A percentile compares a stretch with the other conserved stretches of the same genome.
Conservation (phyloP, 2,888 invertebrate species). For the Dichetophora obliterata region DNA sequence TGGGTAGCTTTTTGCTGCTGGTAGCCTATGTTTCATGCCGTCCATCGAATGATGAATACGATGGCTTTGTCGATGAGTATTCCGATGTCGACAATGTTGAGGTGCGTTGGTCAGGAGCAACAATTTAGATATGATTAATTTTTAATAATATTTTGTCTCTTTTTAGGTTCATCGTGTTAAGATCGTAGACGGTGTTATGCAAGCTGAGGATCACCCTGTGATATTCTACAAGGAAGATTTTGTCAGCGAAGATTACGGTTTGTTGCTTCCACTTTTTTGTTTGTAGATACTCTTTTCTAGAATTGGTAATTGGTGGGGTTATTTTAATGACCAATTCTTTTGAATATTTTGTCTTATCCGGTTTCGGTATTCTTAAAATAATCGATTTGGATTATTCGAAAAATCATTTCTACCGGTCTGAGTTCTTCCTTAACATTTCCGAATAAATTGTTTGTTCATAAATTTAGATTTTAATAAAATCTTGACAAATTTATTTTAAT, state of each 20-base stretch:
- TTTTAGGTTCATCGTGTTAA: constrained; percentile 59
- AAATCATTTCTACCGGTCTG: too few relatives aligned
- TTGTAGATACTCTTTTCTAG: background rate
- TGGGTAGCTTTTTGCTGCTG: constrained; percentile 41
- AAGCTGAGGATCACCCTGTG: constrained; percentile 61
- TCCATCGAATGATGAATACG: constrained; percentile 23
- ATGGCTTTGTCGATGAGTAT: constrained; percentile 47
- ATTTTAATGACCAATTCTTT: too few relatives aligned
- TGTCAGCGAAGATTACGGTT: constrained; percentile 66
- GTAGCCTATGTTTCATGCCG: constrained; percentile 46
- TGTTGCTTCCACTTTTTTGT: constrained; percentile 30
- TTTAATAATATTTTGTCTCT: background rate
- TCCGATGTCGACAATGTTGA: constrained; percentile 61
- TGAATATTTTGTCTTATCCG: too few relatives aligned
- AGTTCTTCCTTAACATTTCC: too few relatives aligned
- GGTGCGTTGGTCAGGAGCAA: constrained; percentile 50
- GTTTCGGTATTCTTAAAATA: too few relatives aligned
- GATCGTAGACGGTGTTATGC: constrained; percentile 55
- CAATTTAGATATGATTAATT: background rate
- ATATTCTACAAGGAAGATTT: constrained; percentile 67
- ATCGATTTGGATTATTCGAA: too few relatives aligned
- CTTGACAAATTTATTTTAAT: too few relatives aligned
- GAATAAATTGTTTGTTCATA: too few relatives aligned
- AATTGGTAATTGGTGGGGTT: too few relatives aligned
- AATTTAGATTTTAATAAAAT: too few relatives aligned